Base-by-base conservation (phyloP, 1,140 invertebrate genomes). In the Sarcophaga bullata region DNA sequence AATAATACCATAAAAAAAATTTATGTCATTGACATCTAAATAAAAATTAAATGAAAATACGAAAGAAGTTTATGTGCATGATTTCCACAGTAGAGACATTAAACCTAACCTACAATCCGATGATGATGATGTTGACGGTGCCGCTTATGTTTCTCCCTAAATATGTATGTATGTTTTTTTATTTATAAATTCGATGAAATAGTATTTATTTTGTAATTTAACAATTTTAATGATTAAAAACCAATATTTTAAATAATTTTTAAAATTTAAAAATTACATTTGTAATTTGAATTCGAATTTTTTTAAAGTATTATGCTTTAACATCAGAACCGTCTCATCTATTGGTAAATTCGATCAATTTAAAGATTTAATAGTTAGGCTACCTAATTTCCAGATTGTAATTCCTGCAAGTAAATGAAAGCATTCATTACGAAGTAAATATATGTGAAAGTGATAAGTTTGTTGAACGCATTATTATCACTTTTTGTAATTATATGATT, bases 161-260 rank as follows among this genome's bases (percentile, higher is more conserved):
- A n/a, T n/a, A n/a, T n/a, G n/a, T n/a, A n/a, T n/a, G n/a, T n/a
- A n/a, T n/a, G n/a, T n/a, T n/a, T n/a, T n/a, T n/a, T n/a, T n/a
- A n/a, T n/a, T n/a, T n/a, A n/a, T n/a, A n/a, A n/a, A n/a, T n/a
- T n/a, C n/a, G n/a, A n/a, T n/a, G n/a, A n/a, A n/a, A n/a, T n/a
- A n/a, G n/a, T n/a, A n/a, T n/a, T n/a, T n/a, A n/a, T n/a, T n/a
- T n/a, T n/a, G n/a, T n/a, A n/a, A n/a, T 25, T 47, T 15, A 15
- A 10, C 47, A 11, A n/a, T 75, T 75, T 75, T 46, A 6, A 75
- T 49, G 73, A 75, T 46, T 11, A 75, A 49, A 75, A 75, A 46
- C 15, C 9, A 75, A 49, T 49, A 75, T 75, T 75, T 75, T 47
- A 47, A 75, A 46, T 11, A 25, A 10, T 73, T 19, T 8, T 73